A percentile compares a stretch with the other conserved stretches of the same genome.
phyloP scores from a whole-genome alignment of 2,888 invertebrate genomes.

The Athalia rosae region DNA sequence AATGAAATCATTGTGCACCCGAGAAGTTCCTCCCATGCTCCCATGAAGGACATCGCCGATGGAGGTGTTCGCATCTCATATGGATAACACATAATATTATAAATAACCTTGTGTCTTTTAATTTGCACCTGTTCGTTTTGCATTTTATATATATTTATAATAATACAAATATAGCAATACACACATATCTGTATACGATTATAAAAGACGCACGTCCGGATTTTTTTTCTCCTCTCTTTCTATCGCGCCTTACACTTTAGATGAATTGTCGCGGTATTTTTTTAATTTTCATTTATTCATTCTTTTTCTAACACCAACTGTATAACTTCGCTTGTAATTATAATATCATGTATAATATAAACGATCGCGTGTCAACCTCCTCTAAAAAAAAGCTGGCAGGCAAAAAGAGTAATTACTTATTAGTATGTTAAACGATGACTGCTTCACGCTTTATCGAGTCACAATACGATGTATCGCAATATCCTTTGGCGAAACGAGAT shows the following conservation, averaged over 20 bases:
- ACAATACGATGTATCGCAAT: conserved; percentile 41
- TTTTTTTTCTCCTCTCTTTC: no score
- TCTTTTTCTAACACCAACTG: no score
- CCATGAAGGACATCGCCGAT: no score
- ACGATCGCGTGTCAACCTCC: conserved; percentile 27
- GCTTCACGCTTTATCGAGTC: conserved; percentile 22
- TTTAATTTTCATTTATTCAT: no score
- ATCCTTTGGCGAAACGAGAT: conserved; percentile 33
- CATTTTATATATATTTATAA: conserved; percentile 43
- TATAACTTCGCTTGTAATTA: no score
- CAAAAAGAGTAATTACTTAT: background rate
- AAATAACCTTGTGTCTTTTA: background rate
- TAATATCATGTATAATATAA: no score
- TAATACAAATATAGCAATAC: no score
- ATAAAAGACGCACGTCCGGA: no score
- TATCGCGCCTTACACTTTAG: background rate
- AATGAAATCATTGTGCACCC: no score
- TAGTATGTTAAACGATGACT: conserved; percentile 31
- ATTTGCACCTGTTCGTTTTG: conserved; percentile 39
- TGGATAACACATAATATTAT: conserved; percentile 46
- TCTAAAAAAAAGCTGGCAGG: conserved; percentile 7
- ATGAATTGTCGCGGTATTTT: no score
- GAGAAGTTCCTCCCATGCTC: no score
- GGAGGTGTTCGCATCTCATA: background rate
- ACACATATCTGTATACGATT: no score